Conservation (phyloP, 2,113 vertebrate species). For the Tinamus guttatus region DNA sequence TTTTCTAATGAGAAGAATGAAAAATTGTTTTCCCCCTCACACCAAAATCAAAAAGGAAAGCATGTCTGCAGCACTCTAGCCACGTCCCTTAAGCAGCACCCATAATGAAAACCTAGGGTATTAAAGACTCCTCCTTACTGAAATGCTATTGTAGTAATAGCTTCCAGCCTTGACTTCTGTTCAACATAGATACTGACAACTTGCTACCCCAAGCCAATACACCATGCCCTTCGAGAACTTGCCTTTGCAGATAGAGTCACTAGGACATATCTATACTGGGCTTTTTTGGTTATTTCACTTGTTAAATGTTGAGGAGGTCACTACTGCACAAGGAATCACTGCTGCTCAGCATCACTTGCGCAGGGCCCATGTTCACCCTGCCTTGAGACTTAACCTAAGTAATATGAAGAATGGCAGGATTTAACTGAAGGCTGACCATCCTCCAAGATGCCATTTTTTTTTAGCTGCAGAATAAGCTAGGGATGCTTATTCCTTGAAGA, state of each 20-base stretch:
- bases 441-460: neutral
- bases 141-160: neutral
- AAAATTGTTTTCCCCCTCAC: neutral
- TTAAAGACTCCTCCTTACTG: neutral
- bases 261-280: neutral
- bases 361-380: neutral
- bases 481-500: neutral
- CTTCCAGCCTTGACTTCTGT: neutral
- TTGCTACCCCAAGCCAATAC: neutral
- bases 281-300: neutral
- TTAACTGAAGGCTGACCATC: neutral
- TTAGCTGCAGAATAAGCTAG: neutral
- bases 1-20: rapidly evolving
- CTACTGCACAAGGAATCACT: neutral
- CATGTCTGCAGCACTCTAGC: neutral
- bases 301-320: too few species aligned
- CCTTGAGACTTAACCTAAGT: neutral
- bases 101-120: neutral
- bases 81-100: neutral
- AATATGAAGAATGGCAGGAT: neutral
- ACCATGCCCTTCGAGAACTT: neutral
- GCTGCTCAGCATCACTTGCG: neutral
- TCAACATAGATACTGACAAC: neutral
- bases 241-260: neutral
- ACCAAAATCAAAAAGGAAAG: neutral